Conservation (phyloP, 2,113 vertebrate genomes). For the Dipodomys spectabilis region DNA sequence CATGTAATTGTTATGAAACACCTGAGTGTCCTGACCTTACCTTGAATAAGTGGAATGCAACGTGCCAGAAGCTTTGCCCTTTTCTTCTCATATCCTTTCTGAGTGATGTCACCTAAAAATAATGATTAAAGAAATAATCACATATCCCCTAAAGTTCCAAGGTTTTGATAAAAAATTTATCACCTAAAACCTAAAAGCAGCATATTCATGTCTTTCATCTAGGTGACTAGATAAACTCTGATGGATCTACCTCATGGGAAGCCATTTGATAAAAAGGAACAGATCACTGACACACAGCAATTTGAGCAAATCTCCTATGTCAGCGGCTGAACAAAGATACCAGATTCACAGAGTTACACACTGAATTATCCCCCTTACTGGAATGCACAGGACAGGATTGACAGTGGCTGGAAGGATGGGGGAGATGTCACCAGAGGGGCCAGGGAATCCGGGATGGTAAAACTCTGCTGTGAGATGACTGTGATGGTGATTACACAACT, state of each 20-base stretch:
- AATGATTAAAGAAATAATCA: constrained; percentile 49
- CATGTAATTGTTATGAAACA: background rate
- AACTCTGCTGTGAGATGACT: too few relatives aligned
- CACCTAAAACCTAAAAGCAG: background rate
- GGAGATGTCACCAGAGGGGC: too few relatives aligned
- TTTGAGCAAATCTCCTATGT: background rate
- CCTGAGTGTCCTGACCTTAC: constrained; percentile 63
- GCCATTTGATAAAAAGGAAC: background rate
- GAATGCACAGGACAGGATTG: background rate
- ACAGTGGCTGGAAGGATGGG: background rate
- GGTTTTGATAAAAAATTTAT: background rate
- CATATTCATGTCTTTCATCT: background rate
- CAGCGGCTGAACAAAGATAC: background rate
- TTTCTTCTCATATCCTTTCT: constrained; percentile 90
- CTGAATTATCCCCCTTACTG: too few relatives aligned
- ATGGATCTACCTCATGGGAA: background rate
- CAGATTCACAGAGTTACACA: background rate
- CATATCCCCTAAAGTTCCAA: background rate
- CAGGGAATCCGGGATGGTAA: background rate
- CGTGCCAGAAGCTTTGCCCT: constrained; percentile 88
- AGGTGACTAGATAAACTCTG: background rate
- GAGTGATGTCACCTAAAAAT: constrained; percentile 89
- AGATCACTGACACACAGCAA: rapidly evolving
- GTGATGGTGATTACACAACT: background rate
- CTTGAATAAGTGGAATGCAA: constrained; percentile 86